These are phyloP conservation scores for Otocyon megalotis DNA, from an alignment of 2,113 vertebrate genomes.

Conservation along the genomic window DNA sequence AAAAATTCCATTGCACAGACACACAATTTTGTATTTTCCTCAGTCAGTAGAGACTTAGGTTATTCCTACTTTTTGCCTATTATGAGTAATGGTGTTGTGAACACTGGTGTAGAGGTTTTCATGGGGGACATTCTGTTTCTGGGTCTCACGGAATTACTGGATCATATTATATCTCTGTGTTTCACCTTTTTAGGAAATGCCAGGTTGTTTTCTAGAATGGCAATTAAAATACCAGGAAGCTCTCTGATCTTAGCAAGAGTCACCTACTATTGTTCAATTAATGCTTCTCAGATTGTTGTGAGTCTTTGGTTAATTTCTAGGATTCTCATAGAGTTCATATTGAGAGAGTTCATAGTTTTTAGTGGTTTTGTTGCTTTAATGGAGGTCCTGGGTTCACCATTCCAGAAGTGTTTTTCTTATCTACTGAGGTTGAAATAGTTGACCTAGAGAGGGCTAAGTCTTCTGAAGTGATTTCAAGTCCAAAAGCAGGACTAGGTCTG, in stretches of 20 bases:
- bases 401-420: neutral
- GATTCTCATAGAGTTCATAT: neutral
- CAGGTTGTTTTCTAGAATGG: neutral
- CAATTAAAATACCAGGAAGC: neutral
- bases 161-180: neutral
- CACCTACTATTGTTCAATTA: neutral
- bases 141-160: neutral
- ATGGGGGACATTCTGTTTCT: neutral
- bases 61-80: neutral
- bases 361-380: neutral
- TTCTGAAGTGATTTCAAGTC: neutral
- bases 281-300: neutral
- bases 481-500: neutral
- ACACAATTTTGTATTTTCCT: neutral
- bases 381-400: neutral
- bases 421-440: neutral
- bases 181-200: neutral
- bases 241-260: neutral
- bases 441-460: neutral
- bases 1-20: neutral
- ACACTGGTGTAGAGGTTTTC: neutral
- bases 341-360: neutral
- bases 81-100: neutral
- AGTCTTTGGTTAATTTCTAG: neutral
- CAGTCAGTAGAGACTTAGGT: neutral